A percentile compares a stretch with the other conserved stretches of the same genome.
phyloP scores from a whole-genome alignment of 1,140 invertebrate species.

The Euschistus heros region DNA sequence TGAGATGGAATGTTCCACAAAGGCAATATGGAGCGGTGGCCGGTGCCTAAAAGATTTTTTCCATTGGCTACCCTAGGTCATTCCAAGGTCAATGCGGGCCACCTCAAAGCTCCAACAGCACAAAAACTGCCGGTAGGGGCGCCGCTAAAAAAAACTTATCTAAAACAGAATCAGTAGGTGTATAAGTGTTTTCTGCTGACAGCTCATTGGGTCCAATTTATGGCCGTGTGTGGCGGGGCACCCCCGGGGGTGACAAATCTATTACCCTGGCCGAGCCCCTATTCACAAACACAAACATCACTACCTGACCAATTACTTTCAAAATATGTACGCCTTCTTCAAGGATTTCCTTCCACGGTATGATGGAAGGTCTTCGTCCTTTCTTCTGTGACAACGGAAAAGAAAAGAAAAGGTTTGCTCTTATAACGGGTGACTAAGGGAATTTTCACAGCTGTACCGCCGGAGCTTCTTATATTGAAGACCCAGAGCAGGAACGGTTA shows the following conservation, averaged over 20 bases:
- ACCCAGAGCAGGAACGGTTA: too few species aligned
- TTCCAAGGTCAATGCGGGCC: background rate
- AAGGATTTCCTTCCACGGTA: too few species aligned
- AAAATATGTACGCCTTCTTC: too few species aligned
- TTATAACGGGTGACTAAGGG: too few species aligned
- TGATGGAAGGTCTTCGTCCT: too few species aligned
- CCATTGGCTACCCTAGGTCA: background rate
- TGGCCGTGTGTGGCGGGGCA: background rate
- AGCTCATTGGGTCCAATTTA: conserved; percentile 4
- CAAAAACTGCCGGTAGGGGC: background rate
- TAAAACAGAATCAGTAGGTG: conserved; percentile 5
- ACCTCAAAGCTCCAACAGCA: background rate
- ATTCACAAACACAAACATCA: conserved; percentile 6
- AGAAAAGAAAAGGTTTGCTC: too few species aligned
- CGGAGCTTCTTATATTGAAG: too few species aligned
- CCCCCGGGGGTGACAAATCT: conserved; percentile 4
- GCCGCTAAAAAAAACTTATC: conserved; percentile 2
- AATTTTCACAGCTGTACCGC: too few species aligned
- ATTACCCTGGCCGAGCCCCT: background rate
- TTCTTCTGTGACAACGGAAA: too few species aligned
- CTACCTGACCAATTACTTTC: background rate
- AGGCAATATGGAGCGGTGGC: background rate
- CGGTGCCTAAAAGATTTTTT: background rate
- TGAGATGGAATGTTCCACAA: too few species aligned
- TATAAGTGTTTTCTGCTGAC: conserved; percentile 8